Evolutionary conservation across 2,113 vertebrate species (phyloP).

Genomic region (Pavo muticus): DNA sequence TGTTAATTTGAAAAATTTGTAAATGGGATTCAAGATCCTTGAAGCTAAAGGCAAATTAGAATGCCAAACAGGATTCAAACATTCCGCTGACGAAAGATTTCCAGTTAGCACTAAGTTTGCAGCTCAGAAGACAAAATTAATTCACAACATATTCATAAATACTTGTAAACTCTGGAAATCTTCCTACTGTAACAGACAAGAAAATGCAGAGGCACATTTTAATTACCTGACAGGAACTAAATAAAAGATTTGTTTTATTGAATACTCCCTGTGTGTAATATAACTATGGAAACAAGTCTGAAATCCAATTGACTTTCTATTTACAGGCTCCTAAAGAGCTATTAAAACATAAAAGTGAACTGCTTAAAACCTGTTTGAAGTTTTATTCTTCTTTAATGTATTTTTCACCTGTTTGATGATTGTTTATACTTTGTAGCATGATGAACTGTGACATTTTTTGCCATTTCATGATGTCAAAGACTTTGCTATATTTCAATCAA

Average conservation of each 20-base stretch:
- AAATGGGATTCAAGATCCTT: constrained; percentile 24
- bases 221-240: constrained; percentile 85
- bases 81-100: constrained; percentile 69
- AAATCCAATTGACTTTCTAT: constrained; percentile 79
- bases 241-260: constrained; percentile 83
- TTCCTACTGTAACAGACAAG: constrained; percentile 69
- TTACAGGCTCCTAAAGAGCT: constrained; percentile 79
- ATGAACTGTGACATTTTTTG: constrained; percentile 66
- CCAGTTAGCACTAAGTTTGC: constrained; percentile 40
- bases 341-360: constrained; percentile 70
- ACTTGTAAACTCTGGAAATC: constrained; percentile 64
- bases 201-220: constrained; percentile 75
- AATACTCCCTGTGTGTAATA: constrained; percentile 79
- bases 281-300: constrained; percentile 80
- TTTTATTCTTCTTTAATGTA: constrained; percentile 70
- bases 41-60: constrained; percentile 43
- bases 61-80: constrained; percentile 60
- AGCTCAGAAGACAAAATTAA: constrained; percentile 75
- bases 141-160: constrained; percentile 66
- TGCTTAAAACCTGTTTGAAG: constrained; percentile 73
- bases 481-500: constrained; percentile 49
- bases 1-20: constrained; percentile 63
- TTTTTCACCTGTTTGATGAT: constrained; percentile 70
- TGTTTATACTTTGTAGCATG: constrained; percentile 56
- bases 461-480: constrained; percentile 22